Conservation (phyloP, 1,140 invertebrate species). For the Nautilus pompilius region DNA sequence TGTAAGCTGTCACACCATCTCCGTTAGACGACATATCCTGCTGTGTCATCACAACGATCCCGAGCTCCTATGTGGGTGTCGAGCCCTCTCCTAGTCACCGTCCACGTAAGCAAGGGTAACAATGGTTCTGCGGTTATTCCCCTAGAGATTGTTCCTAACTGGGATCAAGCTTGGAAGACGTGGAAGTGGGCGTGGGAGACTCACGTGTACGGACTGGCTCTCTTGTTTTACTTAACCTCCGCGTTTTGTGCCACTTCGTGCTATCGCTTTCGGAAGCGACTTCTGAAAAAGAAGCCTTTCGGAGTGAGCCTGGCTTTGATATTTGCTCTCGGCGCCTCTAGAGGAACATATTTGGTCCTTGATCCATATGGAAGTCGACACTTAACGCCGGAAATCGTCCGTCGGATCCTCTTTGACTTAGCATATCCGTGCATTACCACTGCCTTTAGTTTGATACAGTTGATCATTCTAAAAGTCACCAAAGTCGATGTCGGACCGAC, state of each 20-base stretch:
- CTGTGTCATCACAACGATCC: too few species aligned
- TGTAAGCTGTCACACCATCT: too few species aligned
- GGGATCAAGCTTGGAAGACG: neutral
- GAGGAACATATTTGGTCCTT: conserved; percentile 1
- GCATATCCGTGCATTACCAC: neutral
- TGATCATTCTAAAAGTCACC: conserved; percentile 2
- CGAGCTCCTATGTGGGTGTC: neutral
- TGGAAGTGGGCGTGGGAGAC: conserved; percentile 3
- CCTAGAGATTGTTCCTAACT: neutral
- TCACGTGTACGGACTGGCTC: neutral
- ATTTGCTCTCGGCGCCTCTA: neutral
- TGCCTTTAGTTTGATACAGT: neutral
- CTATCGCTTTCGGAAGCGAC: neutral
- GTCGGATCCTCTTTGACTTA: neutral
- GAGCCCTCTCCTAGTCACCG: neutral
- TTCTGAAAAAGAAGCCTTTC: neutral
- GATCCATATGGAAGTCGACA: neutral
- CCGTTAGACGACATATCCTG: too few species aligned
- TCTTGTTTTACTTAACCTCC: neutral
- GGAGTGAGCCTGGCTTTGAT: neutral
- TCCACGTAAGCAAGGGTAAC: neutral
- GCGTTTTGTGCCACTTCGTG: neutral
- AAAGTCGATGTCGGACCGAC: conserved; percentile 1
- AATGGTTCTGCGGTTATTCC: neutral
- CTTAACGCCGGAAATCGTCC: neutral